Percentiles rank a stretch among this genome's conserved stretches.
Conservation (phyloP, 2,797 vertebrate species). For the Halcyon leucocephala region DNA sequence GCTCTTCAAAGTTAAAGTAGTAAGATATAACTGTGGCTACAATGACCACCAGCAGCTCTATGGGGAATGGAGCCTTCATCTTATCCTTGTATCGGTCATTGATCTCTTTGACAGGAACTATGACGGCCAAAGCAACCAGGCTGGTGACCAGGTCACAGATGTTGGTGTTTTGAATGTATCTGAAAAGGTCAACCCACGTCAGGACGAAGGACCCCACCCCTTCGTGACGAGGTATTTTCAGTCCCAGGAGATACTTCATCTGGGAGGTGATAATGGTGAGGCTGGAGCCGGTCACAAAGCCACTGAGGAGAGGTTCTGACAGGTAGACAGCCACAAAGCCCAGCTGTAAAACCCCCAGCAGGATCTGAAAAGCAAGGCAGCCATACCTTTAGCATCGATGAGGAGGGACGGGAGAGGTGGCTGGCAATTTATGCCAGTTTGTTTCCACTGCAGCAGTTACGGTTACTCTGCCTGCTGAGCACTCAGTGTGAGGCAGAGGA, state of each 20-base stretch:
- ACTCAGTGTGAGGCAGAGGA: not conserved
- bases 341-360: conserved; percentile 70
- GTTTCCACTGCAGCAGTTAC: not conserved
- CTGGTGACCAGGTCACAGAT: conserved; percentile 73
- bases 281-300: conserved; percentile 70
- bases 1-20: conserved; percentile 34
- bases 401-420: not conserved
- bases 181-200: conserved; percentile 72
- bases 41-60: conserved; percentile 72
- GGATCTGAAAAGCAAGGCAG: conserved; percentile 65
- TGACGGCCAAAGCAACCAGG: conserved; percentile 57
- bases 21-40: conserved; percentile 56
- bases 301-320: conserved; percentile 74
- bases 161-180: conserved; percentile 57
- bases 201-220: conserved; percentile 65
- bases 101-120: conserved; percentile 72
- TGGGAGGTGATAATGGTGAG: conserved; percentile 75
- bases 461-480: not conserved
- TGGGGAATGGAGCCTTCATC: conserved; percentile 71
- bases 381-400: not conserved
- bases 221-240: conserved; percentile 64
- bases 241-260: conserved; percentile 72
- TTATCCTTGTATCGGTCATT: conserved; percentile 61
- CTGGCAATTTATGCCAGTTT: not conserved
- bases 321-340: conserved; percentile 75